These are phyloP conservation scores for Urocynchramus pylzowi DNA, from an alignment of 2,113 vertebrate species.

Conservation along the genomic window DNA sequence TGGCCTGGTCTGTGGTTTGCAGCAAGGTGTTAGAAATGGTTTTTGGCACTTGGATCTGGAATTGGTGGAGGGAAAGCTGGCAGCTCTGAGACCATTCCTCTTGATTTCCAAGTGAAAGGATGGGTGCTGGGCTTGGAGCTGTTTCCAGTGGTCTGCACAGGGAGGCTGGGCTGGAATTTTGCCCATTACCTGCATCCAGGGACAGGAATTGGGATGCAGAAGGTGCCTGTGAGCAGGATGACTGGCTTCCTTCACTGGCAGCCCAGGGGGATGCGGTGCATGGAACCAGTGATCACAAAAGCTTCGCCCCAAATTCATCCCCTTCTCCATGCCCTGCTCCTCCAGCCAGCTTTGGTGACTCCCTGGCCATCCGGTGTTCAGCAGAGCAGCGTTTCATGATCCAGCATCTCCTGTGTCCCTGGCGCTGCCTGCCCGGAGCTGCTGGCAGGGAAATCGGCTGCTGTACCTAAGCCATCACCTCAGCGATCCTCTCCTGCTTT, in stretches of 20 bases:
- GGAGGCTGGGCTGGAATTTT: not conserved
- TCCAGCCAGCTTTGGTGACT: rapidly evolving
- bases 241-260: not conserved
- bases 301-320: not conserved
- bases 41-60: not conserved
- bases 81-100: not conserved
- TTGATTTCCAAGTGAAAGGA: not conserved
- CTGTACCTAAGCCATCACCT: slow-evolving; percentile 5
- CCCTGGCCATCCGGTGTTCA: not conserved
- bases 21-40: not conserved
- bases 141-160: rapidly evolving
- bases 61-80: not conserved
- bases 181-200: not conserved
- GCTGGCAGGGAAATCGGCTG: not conserved
- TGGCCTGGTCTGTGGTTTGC: not conserved
- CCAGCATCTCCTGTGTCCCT: not conserved
- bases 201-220: not conserved
- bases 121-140: not conserved
- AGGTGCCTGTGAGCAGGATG: not conserved
- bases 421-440: not conserved
- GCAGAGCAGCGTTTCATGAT: not conserved
- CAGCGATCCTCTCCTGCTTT: not conserved
- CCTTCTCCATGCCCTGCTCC: not conserved
- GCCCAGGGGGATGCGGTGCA: not conserved
- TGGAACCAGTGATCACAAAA: not conserved